These are phyloP conservation scores for Drosophila helvetica DNA, from an alignment of 2,888 invertebrate genomes.

Conservation along the genomic window DNA sequence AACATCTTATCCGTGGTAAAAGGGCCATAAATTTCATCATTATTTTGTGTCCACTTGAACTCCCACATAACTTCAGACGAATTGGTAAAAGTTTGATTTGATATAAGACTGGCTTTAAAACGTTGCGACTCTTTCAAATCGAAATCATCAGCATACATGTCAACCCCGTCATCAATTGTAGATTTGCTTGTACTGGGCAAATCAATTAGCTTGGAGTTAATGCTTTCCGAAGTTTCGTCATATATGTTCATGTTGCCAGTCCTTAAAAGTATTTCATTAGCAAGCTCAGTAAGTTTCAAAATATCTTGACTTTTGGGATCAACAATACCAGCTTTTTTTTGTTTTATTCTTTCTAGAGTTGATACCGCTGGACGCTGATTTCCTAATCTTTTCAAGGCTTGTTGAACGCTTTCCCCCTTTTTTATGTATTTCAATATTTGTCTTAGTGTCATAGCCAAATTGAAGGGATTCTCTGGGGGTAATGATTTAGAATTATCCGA, in stretches of 20 bases:
- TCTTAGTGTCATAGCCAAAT: constrained; percentile 89
- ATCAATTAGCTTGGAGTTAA: constrained; percentile 84
- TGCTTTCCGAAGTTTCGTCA: constrained; percentile 94
- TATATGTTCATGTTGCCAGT: constrained; percentile 98
- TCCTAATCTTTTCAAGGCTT: constrained; percentile 91
- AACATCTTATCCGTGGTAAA: constrained; percentile 94
- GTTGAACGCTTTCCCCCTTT: constrained; percentile 93
- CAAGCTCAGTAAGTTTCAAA: constrained; percentile 92
- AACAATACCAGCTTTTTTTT: constrained; percentile 91
- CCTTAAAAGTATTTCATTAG: constrained; percentile 92
- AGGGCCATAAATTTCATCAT: constrained; percentile 91
- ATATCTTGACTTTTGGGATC: constrained; percentile 88
- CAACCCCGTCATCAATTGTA: constrained; percentile 86
- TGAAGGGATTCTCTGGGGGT: constrained; percentile 85
- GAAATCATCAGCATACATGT: constrained; percentile 98
- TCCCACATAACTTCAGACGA: constrained; percentile 88
- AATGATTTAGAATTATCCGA: constrained; percentile 84
- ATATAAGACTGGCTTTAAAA: constrained; percentile 78
- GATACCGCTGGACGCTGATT: constrained; percentile 88
- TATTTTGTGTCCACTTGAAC: constrained; percentile 93
- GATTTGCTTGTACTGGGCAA: constrained; percentile 74
- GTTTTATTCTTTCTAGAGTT: constrained; percentile 92
- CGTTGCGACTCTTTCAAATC: constrained; percentile 88
- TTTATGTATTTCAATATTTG: constrained; percentile 89
- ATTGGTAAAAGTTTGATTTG: constrained; percentile 33